phyloP scores from a whole-genome alignment of 2,888 invertebrate species.

The Tipula unca region DNA sequence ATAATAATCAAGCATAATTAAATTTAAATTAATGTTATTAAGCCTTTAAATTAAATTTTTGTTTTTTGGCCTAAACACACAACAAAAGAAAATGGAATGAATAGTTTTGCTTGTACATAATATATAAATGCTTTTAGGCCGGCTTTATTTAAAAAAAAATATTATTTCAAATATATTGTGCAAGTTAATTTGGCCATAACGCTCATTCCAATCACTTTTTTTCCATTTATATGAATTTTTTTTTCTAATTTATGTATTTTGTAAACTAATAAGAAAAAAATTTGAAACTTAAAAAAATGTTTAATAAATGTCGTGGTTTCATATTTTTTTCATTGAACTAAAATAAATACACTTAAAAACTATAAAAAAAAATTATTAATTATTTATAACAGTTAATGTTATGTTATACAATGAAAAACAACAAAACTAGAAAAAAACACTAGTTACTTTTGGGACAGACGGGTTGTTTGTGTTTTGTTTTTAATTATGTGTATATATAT shows the following conservation, averaged over 20 bases:
- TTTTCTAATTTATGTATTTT: background rate
- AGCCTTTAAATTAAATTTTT: background rate
- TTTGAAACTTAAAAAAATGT: background rate
- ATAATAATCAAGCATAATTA: background rate
- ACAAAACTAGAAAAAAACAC: slow-evolving; percentile 17
- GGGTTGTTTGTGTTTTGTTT: background rate
- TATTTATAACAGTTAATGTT: slow-evolving; percentile 17
- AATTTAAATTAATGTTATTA: background rate
- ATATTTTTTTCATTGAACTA: slow-evolving; percentile 8
- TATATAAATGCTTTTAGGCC: background rate
- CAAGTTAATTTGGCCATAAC: background rate
- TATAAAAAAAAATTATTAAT: slow-evolving; percentile 1
- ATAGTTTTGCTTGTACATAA: background rate
- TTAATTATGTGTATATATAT: slow-evolving; percentile 1
- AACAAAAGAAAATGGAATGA: background rate
- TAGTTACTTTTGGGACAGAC: slow-evolving; percentile 17
- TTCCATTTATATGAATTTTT: background rate
- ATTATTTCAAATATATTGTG: background rate
- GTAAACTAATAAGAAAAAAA: background rate
- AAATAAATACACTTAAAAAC: slow-evolving; percentile 3
- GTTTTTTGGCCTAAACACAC: background rate
- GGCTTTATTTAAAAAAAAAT: background rate
- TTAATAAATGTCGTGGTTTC: background rate
- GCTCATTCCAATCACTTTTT: background rate
- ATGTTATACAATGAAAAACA: slow-evolving; percentile 2